Percentiles rank a stretch among this genome's conserved stretches.
Evolutionary conservation across 1,140 invertebrate species (phyloP).

Genomic region (Bilobella aurantiaca): DNA sequence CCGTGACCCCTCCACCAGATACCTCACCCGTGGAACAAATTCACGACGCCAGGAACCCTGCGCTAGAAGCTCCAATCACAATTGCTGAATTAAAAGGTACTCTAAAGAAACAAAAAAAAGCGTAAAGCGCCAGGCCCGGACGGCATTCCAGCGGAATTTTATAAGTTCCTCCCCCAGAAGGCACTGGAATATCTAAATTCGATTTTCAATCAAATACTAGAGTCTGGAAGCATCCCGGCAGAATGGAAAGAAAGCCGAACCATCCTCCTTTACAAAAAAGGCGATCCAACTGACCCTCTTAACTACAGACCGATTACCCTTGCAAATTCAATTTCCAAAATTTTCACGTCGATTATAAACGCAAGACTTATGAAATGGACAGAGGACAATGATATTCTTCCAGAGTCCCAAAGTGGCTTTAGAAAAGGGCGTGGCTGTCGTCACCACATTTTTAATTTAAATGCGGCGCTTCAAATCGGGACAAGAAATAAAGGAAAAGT

Average conservation of each 20-base stretch:
- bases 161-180: conserved; percentile 11
- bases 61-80: neutral
- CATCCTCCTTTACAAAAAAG: conserved; percentile 13
- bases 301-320: conserved; percentile 20
- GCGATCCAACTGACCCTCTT: neutral
- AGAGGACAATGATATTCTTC: conserved; percentile 22
- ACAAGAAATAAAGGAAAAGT: conserved; percentile 22
- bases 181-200: neutral
- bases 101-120: conserved; percentile 23
- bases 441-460: conserved; percentile 29
- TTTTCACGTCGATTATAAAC: conserved; percentile 33
- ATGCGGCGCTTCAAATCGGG: conserved; percentile 13
- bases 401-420: conserved; percentile 30
- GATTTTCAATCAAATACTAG: conserved; percentile 1
- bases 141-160: conserved; percentile 23
- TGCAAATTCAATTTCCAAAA: conserved; percentile 23
- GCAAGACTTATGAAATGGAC: conserved; percentile 18
- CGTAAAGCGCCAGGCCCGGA: conserved; percentile 30
- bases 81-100: neutral
- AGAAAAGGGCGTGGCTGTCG: conserved; percentile 21
- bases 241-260: conserved; percentile 8
- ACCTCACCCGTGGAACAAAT: neutral
- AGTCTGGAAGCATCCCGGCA: neutral
- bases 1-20: neutral
- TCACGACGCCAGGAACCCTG: neutral